These are phyloP conservation scores for Dysmachus trigonus DNA, from an alignment of 2,888 invertebrate genomes.

Conservation along the genomic window DNA sequence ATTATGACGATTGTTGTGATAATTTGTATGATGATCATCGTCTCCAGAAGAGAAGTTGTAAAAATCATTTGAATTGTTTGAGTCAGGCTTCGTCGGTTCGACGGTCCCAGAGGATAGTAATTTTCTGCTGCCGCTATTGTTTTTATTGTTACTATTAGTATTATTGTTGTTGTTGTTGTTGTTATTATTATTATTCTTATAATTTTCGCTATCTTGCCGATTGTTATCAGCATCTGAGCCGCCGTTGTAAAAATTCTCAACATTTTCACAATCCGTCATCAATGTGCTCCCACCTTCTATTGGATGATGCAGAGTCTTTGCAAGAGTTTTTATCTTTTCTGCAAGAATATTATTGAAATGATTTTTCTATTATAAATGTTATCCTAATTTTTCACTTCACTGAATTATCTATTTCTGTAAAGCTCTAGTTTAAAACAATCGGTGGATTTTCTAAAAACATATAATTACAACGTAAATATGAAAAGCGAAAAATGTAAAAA, in stretches of 20 bases:
- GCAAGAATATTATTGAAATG: not conserved
- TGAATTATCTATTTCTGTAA: not conserved
- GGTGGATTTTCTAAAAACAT: not conserved
- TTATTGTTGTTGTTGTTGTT: not conserved
- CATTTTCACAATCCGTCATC: not conserved
- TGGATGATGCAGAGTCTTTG: not conserved
- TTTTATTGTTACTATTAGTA: not conserved
- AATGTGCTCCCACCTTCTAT: not conserved
- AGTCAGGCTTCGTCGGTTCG: not conserved
- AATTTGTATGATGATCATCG: not conserved
- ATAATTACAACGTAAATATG: too few species aligned
- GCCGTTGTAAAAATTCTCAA: not conserved
- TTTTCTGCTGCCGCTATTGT: not conserved
- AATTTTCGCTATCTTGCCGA: not conserved
- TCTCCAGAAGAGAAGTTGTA: not conserved
- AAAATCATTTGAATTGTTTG: not conserved
- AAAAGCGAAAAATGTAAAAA: too few species aligned
- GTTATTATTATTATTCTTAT: constrained; percentile 5
- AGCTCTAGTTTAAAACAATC: not conserved
- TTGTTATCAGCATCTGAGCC: not conserved
- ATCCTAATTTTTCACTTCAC: not conserved
- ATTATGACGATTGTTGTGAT: not conserved
- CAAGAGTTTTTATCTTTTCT: constrained; percentile 28
- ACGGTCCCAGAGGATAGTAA: not conserved
- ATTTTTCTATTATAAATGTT: not conserved